Evolutionary conservation across 2,113 vertebrate species (phyloP).

Genomic region (Ameiurus melas): DNA sequence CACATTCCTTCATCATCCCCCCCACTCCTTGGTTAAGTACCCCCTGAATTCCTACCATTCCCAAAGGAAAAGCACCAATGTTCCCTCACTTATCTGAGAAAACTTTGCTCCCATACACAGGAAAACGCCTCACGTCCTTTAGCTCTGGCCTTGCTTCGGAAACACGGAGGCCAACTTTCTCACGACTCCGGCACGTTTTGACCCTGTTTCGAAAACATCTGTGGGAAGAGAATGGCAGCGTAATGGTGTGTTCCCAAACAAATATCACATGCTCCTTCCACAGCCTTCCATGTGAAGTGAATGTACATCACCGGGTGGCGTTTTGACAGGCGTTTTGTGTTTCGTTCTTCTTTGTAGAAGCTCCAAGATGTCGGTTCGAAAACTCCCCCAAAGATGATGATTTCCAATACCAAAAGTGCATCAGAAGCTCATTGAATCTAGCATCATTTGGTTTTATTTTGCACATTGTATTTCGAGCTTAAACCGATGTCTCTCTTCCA

Average conservation of each 20-base stretch:
- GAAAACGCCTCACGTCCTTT: conserved; percentile 54
- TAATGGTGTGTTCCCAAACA: conserved; percentile 38
- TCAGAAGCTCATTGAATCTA: conserved; percentile 42
- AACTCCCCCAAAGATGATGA: no score
- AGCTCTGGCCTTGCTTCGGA: conserved; percentile 35
- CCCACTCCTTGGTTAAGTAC: conserved; percentile 45
- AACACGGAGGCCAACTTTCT: conserved; percentile 66
- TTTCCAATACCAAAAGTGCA: conserved; percentile 5
- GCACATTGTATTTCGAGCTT: background rate
- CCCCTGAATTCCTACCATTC: conserved; percentile 64
- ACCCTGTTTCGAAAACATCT: conserved; percentile 42
- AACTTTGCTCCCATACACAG: conserved; percentile 26
- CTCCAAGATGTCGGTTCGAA: background rate
- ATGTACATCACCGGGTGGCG: background rate
- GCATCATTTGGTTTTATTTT: background rate
- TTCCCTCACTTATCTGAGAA: conserved; percentile 41
- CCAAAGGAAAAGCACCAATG: conserved; percentile 50
- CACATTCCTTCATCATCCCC: conserved; percentile 16
- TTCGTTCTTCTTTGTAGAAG: background rate
- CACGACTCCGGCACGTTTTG: conserved; percentile 62
- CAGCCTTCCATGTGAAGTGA: background rate
- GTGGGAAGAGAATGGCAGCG: conserved; percentile 28
- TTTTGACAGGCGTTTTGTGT: background rate
- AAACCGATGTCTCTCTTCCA: background rate
- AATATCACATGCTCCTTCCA: conserved; percentile 7